Base-by-base conservation (phyloP, 2,797 vertebrate genomes). In the Gambelia wislizenii region DNA sequence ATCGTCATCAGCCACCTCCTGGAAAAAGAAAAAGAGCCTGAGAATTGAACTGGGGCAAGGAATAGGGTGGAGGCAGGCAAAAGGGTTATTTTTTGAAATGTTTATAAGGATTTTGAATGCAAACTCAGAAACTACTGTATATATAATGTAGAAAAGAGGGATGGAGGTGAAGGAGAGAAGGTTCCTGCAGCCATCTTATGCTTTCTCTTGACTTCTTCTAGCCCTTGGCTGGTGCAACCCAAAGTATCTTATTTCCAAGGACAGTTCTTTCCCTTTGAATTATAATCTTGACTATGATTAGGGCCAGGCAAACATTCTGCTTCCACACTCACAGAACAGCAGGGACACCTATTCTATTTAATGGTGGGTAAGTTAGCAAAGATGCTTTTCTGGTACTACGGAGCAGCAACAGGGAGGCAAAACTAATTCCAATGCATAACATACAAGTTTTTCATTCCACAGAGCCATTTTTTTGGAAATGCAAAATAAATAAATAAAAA, bases 211-310 rank as follows among this genome's bases (percentile, higher is more conserved):
- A 79, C 64, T 95, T 93, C 87, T 86, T 83, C 79, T 64, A 91
- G 91, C 90, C 79, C 91, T 89, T 92, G 1, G 1, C 90, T 82
- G 87, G 47, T 94, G 87, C 80, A 92, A 85, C 77, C 44, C 90
- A 91, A 93, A 91, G 49, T 16, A 86, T 86, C 86, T 93, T 61
- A 89, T 87, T 93, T 86, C 89, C 89, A 87, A 93, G 90, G 91
- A 67, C 86, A 92, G 78, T 56, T 90, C 87, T 87, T 75, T 78
- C 84, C 85, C 56, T 18, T 64, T 90, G 49, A 79, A 79, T 89
- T 64, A 84, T 36, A 59, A 82, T 39, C 87, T 84, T 86, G 61
- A 1, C 0, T 33, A 49, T 84, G 75, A 12, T 83, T 27, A 0
- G 0, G 14, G n/a, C 2, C 61, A 80, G 59, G 20, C 59, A 49